Evolutionary conservation across 2,888 invertebrate species (phyloP).

Genomic region (Phlogophora meticulosa): DNA sequence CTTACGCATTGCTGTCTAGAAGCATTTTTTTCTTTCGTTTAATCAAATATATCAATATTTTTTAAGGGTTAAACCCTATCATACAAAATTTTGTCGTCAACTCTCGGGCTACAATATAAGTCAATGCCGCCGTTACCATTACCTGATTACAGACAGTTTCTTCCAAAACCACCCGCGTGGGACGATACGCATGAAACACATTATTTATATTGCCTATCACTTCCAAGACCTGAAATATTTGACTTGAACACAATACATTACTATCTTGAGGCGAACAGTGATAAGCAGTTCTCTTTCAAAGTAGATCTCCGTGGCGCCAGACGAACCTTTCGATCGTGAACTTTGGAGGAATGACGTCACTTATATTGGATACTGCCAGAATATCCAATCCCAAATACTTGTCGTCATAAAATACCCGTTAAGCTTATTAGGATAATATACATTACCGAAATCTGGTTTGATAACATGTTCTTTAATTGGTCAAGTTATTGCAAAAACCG

Average conservation of each 20-base stretch:
- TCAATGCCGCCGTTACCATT: background rate
- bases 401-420: constrained; percentile 32
- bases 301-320: constrained; percentile 52
- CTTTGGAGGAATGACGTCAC: constrained; percentile 42
- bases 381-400: constrained; percentile 40
- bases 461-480: constrained; percentile 17
- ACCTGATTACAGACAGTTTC: background rate
- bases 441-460: constrained; percentile 16
- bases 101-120: background rate
- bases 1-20: too few relatives aligned
- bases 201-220: constrained; percentile 31
- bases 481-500: constrained; percentile 2
- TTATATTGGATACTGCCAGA: constrained; percentile 21
- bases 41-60: too few relatives aligned
- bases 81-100: too few relatives aligned
- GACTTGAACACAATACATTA: constrained; percentile 21
- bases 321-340: constrained; percentile 37
- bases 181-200: constrained; percentile 11
- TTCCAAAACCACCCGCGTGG: constrained; percentile 3
- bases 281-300: constrained; percentile 50
- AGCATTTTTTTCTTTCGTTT: too few relatives aligned
- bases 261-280: constrained; percentile 28
- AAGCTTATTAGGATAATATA: constrained; percentile 15
- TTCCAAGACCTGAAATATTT: constrained; percentile 35
- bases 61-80: too few relatives aligned